These are phyloP conservation scores for Sinodicranocentrus sp. DNA, from an alignment of 2,888 invertebrate genomes.

Conservation along the genomic window DNA sequence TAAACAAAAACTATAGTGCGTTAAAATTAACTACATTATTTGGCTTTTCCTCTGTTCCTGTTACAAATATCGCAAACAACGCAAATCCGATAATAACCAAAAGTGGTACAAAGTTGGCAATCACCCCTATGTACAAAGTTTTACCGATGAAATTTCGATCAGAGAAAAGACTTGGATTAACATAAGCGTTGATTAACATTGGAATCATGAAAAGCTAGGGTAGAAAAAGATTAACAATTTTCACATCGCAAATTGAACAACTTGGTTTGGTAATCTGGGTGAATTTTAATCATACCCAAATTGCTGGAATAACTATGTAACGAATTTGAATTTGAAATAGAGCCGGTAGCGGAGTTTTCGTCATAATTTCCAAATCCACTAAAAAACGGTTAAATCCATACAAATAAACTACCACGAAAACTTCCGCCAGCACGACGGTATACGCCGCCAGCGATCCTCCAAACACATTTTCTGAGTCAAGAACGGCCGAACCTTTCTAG, in stretches of 20 bases:
- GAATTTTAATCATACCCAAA: slow-evolving; percentile 27
- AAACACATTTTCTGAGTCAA: slow-evolving; percentile 60
- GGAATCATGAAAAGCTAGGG: slow-evolving; percentile 16
- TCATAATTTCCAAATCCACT: slow-evolving; percentile 63
- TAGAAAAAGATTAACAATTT: background rate
- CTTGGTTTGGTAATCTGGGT: background rate
- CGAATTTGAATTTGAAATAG: slow-evolving; percentile 64
- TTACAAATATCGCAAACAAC: background rate
- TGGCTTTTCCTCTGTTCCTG: background rate
- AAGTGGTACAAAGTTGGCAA: slow-evolving; percentile 46
- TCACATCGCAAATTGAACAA: background rate
- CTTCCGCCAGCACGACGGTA: slow-evolving; percentile 43
- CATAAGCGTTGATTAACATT: slow-evolving; percentile 19
- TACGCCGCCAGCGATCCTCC: slow-evolving; percentile 66
- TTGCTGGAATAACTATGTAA: slow-evolving; percentile 46
- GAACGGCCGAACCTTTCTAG: slow-evolving; percentile 13
- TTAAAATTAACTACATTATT: no score
- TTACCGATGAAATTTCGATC: slow-evolving; percentile 12
- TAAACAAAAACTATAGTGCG: no score
- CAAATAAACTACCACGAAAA: slow-evolving; percentile 43
- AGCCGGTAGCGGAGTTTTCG: slow-evolving; percentile 23
- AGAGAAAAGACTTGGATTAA: background rate
- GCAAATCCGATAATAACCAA: slow-evolving; percentile 37
- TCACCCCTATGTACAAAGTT: slow-evolving; percentile 36
- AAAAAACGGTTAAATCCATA: slow-evolving; percentile 60